Conservation (phyloP, 1,140 invertebrate species). For the Liolophura sinensis region DNA sequence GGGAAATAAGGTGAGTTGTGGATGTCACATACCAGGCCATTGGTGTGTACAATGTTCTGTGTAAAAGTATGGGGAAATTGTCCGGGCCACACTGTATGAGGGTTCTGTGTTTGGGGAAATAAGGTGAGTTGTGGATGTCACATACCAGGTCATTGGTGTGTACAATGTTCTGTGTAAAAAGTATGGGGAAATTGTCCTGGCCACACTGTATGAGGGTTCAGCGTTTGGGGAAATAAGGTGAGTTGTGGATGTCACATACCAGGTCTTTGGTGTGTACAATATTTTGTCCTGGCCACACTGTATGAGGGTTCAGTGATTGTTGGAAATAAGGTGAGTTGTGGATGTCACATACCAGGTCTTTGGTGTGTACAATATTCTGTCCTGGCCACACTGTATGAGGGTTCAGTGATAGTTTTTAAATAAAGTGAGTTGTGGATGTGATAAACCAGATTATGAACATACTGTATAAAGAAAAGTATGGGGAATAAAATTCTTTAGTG, state of each 20-base stretch:
- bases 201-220: background rate
- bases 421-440: constrained; percentile 63
- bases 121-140: constrained; percentile 57
- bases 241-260: background rate
- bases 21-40: background rate
- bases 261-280: too few relatives aligned
- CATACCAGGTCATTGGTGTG: too few relatives aligned
- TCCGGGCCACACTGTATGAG: constrained; percentile 83
- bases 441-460: background rate
- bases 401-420: constrained; percentile 64
- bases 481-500: background rate
- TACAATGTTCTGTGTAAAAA: background rate
- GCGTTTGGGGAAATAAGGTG: background rate
- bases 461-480: background rate
- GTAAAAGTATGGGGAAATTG: constrained; percentile 70
- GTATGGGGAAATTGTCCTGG: background rate
- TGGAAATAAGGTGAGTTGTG: background rate
- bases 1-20: constrained; percentile 76
- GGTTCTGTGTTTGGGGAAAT: constrained; percentile 96
- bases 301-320: background rate
- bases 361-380: too few relatives aligned
- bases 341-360: background rate
- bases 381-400: background rate
- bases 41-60: too few relatives aligned
- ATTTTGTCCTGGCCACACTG: too few relatives aligned